Evolutionary conservation across 2,797 vertebrate species (phyloP).

Genomic region (Pseudotriccus pelzelni): DNA sequence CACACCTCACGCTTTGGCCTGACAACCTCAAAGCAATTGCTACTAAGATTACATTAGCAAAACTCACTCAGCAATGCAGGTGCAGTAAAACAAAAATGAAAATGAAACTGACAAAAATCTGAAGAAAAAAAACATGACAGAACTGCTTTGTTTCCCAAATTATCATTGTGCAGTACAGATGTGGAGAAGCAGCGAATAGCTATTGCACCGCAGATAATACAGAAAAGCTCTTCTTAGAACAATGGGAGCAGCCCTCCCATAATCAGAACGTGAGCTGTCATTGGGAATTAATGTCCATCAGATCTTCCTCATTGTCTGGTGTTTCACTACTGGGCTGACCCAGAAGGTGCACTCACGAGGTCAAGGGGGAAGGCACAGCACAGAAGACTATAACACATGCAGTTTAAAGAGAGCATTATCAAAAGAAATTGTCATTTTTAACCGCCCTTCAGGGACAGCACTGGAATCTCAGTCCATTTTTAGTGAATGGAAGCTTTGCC

Average conservation of each 20-base stretch:
- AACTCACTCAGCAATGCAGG: neutral
- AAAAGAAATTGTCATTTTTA: neutral
- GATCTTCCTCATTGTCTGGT: neutral
- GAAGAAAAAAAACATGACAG: neutral
- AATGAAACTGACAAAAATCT: neutral
- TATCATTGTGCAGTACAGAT: neutral
- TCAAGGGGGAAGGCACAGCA: neutral
- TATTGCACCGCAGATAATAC: neutral
- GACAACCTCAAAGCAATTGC: neutral
- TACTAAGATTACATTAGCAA: neutral
- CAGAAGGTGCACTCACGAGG: neutral
- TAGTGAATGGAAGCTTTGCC: neutral
- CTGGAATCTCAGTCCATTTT: neutral
- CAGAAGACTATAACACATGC: neutral
- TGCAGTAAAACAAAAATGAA: slow-evolving; percentile 16
- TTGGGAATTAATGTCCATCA: neutral
- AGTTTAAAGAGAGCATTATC: neutral
- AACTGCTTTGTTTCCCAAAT: neutral
- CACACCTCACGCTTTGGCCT: neutral
- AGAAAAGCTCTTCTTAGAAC: neutral
- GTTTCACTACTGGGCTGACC: neutral
- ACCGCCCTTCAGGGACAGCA: neutral
- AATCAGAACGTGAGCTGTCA: neutral
- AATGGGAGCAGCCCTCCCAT: neutral
- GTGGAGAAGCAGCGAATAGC: neutral